Conservation (phyloP, 1,140 invertebrate species). For the Bombus terrestris region DNA sequence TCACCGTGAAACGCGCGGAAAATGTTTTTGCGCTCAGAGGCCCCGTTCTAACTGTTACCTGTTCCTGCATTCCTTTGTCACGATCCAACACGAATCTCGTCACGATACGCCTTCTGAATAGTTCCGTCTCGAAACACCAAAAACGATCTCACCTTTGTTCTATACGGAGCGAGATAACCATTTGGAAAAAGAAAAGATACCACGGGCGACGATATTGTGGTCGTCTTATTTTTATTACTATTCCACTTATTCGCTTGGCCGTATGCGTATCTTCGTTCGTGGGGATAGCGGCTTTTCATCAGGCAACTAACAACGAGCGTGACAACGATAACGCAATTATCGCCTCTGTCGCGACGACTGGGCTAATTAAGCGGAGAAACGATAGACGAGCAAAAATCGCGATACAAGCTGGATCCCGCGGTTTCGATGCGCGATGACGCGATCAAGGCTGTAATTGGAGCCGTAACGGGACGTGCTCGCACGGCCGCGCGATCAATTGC, state of each 20-base stretch:
- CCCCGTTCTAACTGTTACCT: background rate
- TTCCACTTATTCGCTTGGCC: background rate
- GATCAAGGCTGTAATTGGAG: slow-evolving; percentile 21
- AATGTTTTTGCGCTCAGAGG: slow-evolving; percentile 69
- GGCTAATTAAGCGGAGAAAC: background rate
- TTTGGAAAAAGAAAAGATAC: background rate
- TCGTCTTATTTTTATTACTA: background rate
- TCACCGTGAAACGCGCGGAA: slow-evolving; percentile 73
- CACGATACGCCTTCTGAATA: slow-evolving; percentile 2
- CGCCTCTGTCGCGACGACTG: slow-evolving; percentile 1
- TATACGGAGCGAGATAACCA: slow-evolving; percentile 27
- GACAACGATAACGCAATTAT: slow-evolving; percentile 26
- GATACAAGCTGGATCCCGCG: background rate
- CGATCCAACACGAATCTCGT: slow-evolving; percentile 4
- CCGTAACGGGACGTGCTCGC: background rate
- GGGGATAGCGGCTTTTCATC: background rate
- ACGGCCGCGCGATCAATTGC: slow-evolving; percentile 10
- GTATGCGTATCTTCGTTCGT: background rate
- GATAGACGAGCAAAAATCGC: slow-evolving; percentile 12
- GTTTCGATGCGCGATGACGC: slow-evolving; percentile 1
- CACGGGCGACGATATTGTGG: background rate
- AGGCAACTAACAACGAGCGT: too few species aligned
- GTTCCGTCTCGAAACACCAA: slow-evolving; percentile 13
- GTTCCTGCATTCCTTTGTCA: background rate
- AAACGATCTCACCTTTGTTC: slow-evolving; percentile 41